Evolutionary conservation across 2,113 vertebrate genomes (phyloP), one percentile per base, ranked within the genome.

Genomic region (Connochaetes taurinus): DNA sequence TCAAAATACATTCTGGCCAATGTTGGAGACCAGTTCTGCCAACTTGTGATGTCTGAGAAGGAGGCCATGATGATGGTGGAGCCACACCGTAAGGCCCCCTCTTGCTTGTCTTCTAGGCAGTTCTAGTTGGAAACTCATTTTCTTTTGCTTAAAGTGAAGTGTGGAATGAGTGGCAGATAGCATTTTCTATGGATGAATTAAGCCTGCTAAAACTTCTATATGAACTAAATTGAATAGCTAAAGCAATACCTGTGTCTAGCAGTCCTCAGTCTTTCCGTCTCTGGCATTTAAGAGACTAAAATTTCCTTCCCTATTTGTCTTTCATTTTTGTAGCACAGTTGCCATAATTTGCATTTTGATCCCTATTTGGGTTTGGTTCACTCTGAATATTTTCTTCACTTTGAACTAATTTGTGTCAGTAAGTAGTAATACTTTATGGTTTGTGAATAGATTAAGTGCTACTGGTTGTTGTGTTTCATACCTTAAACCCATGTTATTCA

Each of bases 61-160:
- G 99, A 99, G 95, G 99, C 99, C 84, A 99, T 99, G 99, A 99
- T 99, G 99, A 99, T 99, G 99, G 99, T 99, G 96, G 99, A 99
- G 95, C 99, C 99, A 96, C 99, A 99, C 98, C 99, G 99, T 99
- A 99, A 99, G 99, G 98, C 97, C 64, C 17, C 82, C 67, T 98
- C 96, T 95, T 97, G 64, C 25, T 90, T 91, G 5, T 91, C 71
- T 76, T 94, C 62, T 21, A n/a, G 29, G 31, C 50, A n/a, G 9
- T 91, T 67, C 29, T 55, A 64, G 1, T 74, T 89, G 58, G 85
- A 94, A 92, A 90, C 23, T 96, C 29, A 8, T 40, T 97, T 96
- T 87, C 80, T 86, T 97, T 98, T 71, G 52, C 60, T 47, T 29
- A 45, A 93, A 95, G 47, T 64, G n/a, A 71, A 19, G 52, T 53